phyloP scores from a whole-genome alignment of 2,888 invertebrate species.

The Polia nebulosa region DNA sequence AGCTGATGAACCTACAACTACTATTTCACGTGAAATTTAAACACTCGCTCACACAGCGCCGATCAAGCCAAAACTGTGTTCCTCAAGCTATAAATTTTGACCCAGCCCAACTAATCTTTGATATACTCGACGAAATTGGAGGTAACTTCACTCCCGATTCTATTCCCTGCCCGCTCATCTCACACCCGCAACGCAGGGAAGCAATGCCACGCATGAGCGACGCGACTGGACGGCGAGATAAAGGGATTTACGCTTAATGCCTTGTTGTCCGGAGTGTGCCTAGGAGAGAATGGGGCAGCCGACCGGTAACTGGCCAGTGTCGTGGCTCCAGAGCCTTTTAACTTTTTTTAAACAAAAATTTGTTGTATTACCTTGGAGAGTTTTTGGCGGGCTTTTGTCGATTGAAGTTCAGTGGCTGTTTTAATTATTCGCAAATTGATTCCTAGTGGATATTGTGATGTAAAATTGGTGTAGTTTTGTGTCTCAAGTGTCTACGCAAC shows the following conservation, averaged over 20 bases:
- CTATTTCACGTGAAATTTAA: not conserved
- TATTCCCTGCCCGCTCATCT: constrained; percentile 55
- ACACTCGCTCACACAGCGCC: not conserved
- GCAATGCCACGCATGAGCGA: constrained; percentile 74
- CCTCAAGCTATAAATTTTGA: constrained; percentile 33
- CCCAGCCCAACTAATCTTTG: constrained; percentile 33
- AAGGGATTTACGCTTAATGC: constrained; percentile 76
- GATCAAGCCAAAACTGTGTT: constrained; percentile 27
- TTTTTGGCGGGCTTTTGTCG: no score
- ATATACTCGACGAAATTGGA: constrained; percentile 39
- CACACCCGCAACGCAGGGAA: constrained; percentile 55
- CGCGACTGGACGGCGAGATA: constrained; percentile 74
- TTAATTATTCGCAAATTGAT: no score
- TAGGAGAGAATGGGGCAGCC: constrained; percentile 46
- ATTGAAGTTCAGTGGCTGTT: no score
- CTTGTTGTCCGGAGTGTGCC: constrained; percentile 66
- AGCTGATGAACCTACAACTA: not conserved
- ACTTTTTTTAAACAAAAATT: constrained; percentile 32
- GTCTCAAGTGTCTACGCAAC: no score
- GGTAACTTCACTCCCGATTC: constrained; percentile 43
- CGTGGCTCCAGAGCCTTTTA: constrained; percentile 15
- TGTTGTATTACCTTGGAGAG: no score
- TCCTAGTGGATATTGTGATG: no score
- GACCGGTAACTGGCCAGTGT: constrained; percentile 31
- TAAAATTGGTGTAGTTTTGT: no score